Evolutionary conservation across 2,113 vertebrate genomes (phyloP).

Genomic region (Boleophthalmus pectinirostris): DNA sequence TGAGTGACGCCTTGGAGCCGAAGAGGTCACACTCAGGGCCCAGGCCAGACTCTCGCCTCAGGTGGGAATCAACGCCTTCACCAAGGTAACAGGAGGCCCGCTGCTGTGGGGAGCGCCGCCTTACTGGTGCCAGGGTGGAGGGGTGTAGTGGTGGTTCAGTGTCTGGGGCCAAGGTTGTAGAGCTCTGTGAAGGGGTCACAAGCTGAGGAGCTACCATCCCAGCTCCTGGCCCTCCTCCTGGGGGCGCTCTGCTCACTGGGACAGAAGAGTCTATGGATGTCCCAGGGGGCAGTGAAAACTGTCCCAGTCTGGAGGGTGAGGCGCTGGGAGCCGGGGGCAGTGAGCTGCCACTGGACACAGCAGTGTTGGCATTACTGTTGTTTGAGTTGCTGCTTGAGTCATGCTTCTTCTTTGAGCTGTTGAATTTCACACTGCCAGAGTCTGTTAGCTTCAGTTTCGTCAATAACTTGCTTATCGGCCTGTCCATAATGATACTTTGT

Average conservation of each 20-base stretch:
- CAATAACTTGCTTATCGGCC: constrained; percentile 82
- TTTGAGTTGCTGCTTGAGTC: constrained; percentile 76
- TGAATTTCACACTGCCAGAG: constrained; percentile 85
- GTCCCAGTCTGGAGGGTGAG: constrained; percentile 63
- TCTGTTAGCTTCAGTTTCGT: constrained; percentile 85
- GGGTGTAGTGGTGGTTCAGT: constrained; percentile 57
- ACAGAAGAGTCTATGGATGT: constrained; percentile 64
- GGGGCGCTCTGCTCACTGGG: constrained; percentile 45
- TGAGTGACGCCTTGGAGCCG: constrained; percentile 66
- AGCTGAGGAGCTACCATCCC: constrained; percentile 64
- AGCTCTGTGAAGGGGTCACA: constrained; percentile 41
- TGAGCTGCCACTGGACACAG: constrained; percentile 43
- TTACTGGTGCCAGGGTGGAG: constrained; percentile 67
- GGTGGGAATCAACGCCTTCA: constrained; percentile 67
- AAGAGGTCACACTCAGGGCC: constrained; percentile 65
- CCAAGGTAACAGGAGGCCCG: constrained; percentile 73
- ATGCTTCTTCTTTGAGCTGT: constrained; percentile 82
- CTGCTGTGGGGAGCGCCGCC: constrained; percentile 73
- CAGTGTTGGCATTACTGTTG: constrained; percentile 72
- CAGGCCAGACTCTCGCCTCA: constrained; percentile 65
- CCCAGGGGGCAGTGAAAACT: constrained; percentile 63
- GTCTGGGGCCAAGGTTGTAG: constrained; percentile 49
- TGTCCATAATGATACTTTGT: constrained; percentile 76
- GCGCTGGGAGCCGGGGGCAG: constrained; percentile 52
- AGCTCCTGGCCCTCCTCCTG: constrained; percentile 64